phyloP scores from a whole-genome alignment of 2,888 invertebrate species.

The Litoditis marina region DNA sequence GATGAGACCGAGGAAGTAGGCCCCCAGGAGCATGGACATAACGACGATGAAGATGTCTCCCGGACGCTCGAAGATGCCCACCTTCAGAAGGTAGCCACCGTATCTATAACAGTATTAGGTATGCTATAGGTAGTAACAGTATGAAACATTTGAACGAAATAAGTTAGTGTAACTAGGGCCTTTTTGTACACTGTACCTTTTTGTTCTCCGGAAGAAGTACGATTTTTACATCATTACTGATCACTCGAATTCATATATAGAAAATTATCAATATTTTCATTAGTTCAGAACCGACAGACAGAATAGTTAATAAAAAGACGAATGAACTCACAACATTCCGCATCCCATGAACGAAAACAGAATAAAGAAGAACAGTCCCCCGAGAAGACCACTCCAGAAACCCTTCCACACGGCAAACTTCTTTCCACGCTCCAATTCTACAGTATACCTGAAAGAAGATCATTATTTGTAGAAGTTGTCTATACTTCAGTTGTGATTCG shows the following conservation, averaged over 20 bases:
- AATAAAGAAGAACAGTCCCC: constrained; percentile 51
- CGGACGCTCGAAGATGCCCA: constrained; percentile 35
- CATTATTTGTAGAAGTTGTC: too few relatives aligned
- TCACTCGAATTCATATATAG: too few relatives aligned
- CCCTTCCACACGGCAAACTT: constrained; percentile 46
- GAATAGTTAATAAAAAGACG: background rate
- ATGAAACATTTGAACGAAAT: too few relatives aligned
- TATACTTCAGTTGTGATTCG: too few relatives aligned
- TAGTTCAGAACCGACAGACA: too few relatives aligned
- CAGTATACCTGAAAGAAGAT: constrained; percentile 21
- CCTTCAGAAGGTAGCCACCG: constrained; percentile 44
- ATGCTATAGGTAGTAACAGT: too few relatives aligned
- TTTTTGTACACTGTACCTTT: too few relatives aligned
- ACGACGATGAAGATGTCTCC: constrained; percentile 55
- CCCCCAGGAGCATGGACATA: constrained; percentile 46
- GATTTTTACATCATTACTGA: too few relatives aligned
- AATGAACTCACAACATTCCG: constrained; percentile 35
- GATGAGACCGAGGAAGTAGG: constrained; percentile 41
- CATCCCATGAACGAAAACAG: constrained; percentile 47
- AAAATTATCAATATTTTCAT: too few relatives aligned
- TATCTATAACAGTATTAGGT: constrained; percentile 24
- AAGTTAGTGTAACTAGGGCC: too few relatives aligned
- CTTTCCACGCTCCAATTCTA: constrained; percentile 37
- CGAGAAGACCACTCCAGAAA: constrained; percentile 49
- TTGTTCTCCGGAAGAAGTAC: too few relatives aligned